Conservation (phyloP, 2,113 vertebrate genomes). For the Corythornis cristatus region DNA sequence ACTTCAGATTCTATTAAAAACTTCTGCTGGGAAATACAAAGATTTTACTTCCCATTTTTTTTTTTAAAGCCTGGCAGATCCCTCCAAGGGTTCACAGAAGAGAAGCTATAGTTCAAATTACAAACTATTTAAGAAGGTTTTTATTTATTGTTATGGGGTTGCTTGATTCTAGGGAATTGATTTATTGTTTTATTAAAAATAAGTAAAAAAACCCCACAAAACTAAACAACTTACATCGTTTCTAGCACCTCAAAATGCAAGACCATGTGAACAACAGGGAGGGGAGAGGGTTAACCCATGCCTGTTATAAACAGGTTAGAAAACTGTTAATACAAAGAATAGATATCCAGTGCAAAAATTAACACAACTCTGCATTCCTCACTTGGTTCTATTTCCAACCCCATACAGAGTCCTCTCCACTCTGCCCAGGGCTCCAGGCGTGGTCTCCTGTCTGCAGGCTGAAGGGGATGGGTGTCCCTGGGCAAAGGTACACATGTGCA, state of each 20-base stretch:
- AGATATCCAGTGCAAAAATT: neutral
- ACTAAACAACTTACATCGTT: neutral
- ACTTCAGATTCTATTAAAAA: neutral
- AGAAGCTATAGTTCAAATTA: neutral
- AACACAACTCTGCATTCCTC: neutral
- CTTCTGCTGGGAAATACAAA: neutral
- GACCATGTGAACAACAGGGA: neutral
- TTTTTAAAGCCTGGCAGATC: neutral
- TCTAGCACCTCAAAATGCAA: neutral
- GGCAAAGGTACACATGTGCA: neutral
- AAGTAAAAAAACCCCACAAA: neutral
- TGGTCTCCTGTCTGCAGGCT: neutral
- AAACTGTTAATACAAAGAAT: neutral
- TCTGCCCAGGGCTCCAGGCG: neutral
- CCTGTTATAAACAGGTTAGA: neutral
- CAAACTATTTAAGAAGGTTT: neutral
- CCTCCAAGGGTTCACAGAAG: neutral
- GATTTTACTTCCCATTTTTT: neutral
- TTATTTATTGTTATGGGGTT: neutral
- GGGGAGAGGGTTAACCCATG: neutral
- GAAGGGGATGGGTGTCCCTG: neutral
- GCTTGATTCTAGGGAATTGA: neutral
- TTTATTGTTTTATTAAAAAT: neutral
- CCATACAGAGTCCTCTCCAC: neutral
- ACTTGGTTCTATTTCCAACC: neutral